Evolutionary conservation across 2,113 vertebrate species (phyloP).

Genomic region (Amia ocellicauda): DNA sequence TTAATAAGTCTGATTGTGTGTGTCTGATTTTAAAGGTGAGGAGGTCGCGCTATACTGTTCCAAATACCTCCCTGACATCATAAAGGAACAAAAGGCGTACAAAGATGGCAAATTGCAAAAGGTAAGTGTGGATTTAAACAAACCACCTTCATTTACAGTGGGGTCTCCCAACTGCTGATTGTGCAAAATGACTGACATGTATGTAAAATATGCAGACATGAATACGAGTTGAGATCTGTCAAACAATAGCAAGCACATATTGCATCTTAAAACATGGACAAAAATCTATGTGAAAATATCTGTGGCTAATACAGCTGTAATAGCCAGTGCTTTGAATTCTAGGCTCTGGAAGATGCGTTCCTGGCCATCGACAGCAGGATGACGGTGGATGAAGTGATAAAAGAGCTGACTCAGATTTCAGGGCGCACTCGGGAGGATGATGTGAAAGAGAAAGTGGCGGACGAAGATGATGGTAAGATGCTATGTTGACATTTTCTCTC

Average conservation of each 20-base stretch:
- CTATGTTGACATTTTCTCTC: slow-evolving; percentile 1
- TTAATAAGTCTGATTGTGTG: too few relatives aligned
- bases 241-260: too few relatives aligned
- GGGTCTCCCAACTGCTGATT: not conserved
- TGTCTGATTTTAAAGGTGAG: slow-evolving; percentile 73
- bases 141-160: not conserved
- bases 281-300: too few relatives aligned
- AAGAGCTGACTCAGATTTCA: slow-evolving; percentile 90
- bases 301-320: too few relatives aligned
- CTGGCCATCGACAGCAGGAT: slow-evolving; percentile 88
- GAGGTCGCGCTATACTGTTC: slow-evolving; percentile 97
- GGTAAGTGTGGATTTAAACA: slow-evolving; percentile 56
- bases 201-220: not conserved
- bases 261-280: too few relatives aligned
- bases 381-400: slow-evolving; percentile 91
- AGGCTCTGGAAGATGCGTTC: slow-evolving; percentile 96
- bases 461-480: slow-evolving; percentile 92
- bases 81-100: slow-evolving; percentile 94
- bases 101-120: slow-evolving; percentile 96
- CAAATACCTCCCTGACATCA: slow-evolving; percentile 94
- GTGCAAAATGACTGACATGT: not conserved
- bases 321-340: too few relatives aligned
- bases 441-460: slow-evolving; percentile 85
- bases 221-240: too few relatives aligned
- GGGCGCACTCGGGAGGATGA: slow-evolving; percentile 84